Evolutionary conservation across 2,797 vertebrate genomes (phyloP), one percentile per base, ranked within the genome.

Genomic region (Limosa lapponica): DNA sequence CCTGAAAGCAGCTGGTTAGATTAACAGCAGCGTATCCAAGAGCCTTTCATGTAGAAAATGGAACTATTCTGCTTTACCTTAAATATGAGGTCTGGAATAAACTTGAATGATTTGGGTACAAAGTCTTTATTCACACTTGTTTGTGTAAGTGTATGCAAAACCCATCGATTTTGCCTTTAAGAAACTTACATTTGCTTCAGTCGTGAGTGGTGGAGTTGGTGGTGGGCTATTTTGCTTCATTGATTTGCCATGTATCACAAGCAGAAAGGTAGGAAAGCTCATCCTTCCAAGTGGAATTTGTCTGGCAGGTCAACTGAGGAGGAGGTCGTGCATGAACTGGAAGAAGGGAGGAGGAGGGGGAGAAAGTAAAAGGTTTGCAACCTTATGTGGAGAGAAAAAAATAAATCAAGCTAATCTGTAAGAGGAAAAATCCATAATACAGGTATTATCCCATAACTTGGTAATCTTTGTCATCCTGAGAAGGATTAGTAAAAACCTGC

Each of bases 11-110:
- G 20, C 48, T 13, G 32, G 70, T 71, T 62, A 81, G 55, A 49
- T 46, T 82, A 95, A 83, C 58, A 91, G 64, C 37, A 0, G 58
- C 3, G 0, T 90, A 64, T 95, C 66, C 78, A 92, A 91, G 83
- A 94, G 87, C 59, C 66, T 94, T 84, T 93, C 22, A 11, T 95
- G 85, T 90, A 79, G 87, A 90, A 95, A 84, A 73, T 36, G 1
- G 66, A 91, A 66, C 28, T 80, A 73, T 27, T 95, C 65, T 90
- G 73, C 59, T 94, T 95, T 82, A 96, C 84, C 32, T 94, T 96
- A 87, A 93, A 85, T 95, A 77, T 27, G 43, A 94, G 82, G 80
- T 95, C 90, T 96, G 95, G 95, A 96, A 96, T 96, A 96, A 96
- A 96, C 90, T 95, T 95, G 94, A 96, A 86, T 23, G 8, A 87